Evolutionary conservation across 2,888 invertebrate genomes (phyloP).

Genomic region (Tenthredo notha): DNA sequence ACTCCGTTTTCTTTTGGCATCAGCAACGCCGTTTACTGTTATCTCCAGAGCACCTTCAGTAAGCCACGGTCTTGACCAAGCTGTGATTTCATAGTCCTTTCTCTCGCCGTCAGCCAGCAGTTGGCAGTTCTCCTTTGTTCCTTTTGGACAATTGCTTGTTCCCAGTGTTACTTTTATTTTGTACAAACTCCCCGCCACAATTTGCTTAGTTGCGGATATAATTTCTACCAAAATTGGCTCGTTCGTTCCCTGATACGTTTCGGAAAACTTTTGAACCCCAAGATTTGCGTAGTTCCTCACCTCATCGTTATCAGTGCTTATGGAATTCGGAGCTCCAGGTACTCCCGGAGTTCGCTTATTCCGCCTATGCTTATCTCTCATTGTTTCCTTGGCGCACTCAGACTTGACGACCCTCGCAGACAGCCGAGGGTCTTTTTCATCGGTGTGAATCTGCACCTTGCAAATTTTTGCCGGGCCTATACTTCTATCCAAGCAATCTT

Average conservation of each 20-base stretch:
- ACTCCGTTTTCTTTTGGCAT: background rate
- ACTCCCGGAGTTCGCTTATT: background rate
- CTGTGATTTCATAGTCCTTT: conserved; percentile 78
- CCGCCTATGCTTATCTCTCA: conserved; percentile 1
- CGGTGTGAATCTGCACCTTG: conserved; percentile 79
- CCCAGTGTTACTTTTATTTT: conserved; percentile 82
- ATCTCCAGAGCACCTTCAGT: background rate
- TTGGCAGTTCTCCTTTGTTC: conserved; percentile 67
- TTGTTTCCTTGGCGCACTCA: conserved; percentile 78
- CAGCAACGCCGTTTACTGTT: background rate
- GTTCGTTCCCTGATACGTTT: conserved; percentile 60
- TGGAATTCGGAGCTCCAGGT: background rate
- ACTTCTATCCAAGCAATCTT: conserved; percentile 60
- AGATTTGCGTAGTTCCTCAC: conserved; percentile 60
- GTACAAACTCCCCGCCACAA: conserved; percentile 81
- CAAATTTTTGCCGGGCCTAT: conserved; percentile 79
- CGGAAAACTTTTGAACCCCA: conserved; percentile 65
- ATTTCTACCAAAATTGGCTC: conserved; percentile 76
- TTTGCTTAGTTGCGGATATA: conserved; percentile 78
- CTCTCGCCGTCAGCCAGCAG: conserved; percentile 67
- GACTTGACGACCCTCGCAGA: conserved; percentile 79
- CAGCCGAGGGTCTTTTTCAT: conserved; percentile 69
- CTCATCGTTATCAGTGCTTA: conserved; percentile 59
- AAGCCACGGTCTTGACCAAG: conserved; percentile 83
- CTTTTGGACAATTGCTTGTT: conserved; percentile 80